Base-by-base conservation (phyloP, 2,797 vertebrate species). In the Pseudocheirus occidentalis region DNA sequence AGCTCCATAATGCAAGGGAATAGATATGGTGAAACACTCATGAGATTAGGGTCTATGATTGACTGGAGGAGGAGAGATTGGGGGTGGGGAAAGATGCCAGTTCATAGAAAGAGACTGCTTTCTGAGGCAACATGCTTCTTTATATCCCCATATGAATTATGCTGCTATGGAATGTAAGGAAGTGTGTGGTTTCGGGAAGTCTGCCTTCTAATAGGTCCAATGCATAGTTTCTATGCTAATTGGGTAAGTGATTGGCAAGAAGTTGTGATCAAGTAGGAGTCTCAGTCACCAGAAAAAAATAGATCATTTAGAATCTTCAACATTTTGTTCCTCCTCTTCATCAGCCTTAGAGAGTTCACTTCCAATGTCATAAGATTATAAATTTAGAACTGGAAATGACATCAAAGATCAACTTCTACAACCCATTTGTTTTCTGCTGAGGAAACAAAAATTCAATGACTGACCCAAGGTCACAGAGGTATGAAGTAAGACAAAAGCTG, bases 141-240 rank as follows among this genome's bases (percentile, higher is more conserved):
- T 99, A 99, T 99, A 99, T 99, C 98, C 99, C 99, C 99, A 99
- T 99, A 99, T 99, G 99, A 99, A 99, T 99, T 99, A 99, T 98
- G 98, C 98, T 98, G 98, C 99, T 99, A 99, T 99, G 99, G 99
- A 99, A 99, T 99, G 99, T 99, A 99, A 99, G 99, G 99, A 99
- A 99, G 99, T 99, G 99, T 99, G 99, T 99, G 99, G 99, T 99
- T 99, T 99, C 99, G 98, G 98, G 98, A 98, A 99, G 98, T n/a
- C 21, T 81, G 52, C 93, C 92, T 96, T 96, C 95, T 95, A 95
- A 0, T 62, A 0, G 40, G 54, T 53, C 92, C 59, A 81, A 27
- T 81, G 40, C 40, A 46, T 81, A 81, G 40, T 46, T 46, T 81
- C 73, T 46, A 46, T 46, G 40, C 40, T 24, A 46, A 81, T 46